These are phyloP conservation scores for Stegophylla sp. DNA, from an alignment of 2,888 invertebrate species.

Conservation along the genomic window DNA sequence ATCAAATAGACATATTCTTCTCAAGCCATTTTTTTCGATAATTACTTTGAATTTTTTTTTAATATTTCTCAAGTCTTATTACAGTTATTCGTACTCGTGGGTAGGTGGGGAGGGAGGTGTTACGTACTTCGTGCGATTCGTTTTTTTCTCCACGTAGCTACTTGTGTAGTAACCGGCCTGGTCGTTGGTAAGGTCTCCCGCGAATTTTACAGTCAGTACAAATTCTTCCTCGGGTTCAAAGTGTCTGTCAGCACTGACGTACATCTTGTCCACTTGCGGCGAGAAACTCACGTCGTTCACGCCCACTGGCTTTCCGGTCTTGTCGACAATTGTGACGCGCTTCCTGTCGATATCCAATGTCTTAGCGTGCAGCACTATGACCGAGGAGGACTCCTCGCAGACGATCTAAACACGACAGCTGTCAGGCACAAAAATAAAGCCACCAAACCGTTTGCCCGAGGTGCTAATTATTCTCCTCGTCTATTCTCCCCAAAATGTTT, in stretches of 20 bases:
- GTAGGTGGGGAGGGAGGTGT: too few relatives aligned
- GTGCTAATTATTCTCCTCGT: too few relatives aligned
- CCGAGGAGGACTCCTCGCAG: constrained; percentile 68
- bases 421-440: too few relatives aligned
- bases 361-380: constrained; percentile 74
- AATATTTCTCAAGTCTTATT: too few relatives aligned
- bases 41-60: too few relatives aligned
- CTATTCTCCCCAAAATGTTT: too few relatives aligned
- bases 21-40: too few relatives aligned
- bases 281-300: constrained; percentile 39
- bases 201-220: constrained; percentile 70
- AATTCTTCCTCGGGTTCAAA: constrained; percentile 68
- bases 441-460: too few relatives aligned
- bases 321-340: constrained; percentile 60
- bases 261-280: constrained; percentile 68
- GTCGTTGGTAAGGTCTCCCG: constrained; percentile 70
- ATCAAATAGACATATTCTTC: too few relatives aligned
- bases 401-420: constrained; percentile 63
- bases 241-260: constrained; percentile 67
- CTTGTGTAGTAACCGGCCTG: constrained; percentile 77
- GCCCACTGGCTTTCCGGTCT: background rate
- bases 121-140: constrained; percentile 62
- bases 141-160: constrained; percentile 70
- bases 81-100: too few relatives aligned
- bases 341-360: constrained; percentile 68